Evolutionary conservation across 2,888 invertebrate genomes (phyloP).

Genomic region (Leucania comma): DNA sequence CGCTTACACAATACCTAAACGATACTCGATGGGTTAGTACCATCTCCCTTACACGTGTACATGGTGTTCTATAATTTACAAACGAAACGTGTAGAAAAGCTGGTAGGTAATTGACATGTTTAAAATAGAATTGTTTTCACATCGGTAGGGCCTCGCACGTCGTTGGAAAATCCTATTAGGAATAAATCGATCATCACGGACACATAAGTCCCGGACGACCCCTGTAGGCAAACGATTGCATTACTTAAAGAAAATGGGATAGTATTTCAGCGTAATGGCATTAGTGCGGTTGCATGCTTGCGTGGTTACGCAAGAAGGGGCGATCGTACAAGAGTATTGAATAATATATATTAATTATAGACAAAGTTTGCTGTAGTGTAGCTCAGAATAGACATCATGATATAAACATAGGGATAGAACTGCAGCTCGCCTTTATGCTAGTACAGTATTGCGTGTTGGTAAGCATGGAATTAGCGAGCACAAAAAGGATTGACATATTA

Average conservation of each 20-base stretch:
- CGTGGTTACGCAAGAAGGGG: conserved; percentile 35
- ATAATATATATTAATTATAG: conserved; percentile 45
- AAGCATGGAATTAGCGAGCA: conserved; percentile 10
- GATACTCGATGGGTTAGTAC: conserved; percentile 17
- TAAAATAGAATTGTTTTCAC: conserved; percentile 59
- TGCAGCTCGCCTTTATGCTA: conserved; percentile 11
- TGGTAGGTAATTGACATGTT: conserved; percentile 41
- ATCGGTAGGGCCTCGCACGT: conserved; percentile 51
- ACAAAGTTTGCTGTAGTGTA: conserved; percentile 30
- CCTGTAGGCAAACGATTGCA: conserved; percentile 52
- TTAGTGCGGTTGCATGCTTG: conserved; percentile 58
- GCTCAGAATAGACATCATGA: conserved; percentile 45
- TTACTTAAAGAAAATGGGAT: conserved; percentile 63
- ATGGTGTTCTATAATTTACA: conserved; percentile 18
- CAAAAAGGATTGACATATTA: conserved; percentile 45
- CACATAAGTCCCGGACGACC: conserved; percentile 49
- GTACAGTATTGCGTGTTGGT: conserved; percentile 30
- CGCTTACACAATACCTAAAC: conserved; percentile 34
- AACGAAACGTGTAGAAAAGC: conserved; percentile 37
- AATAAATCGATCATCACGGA: conserved; percentile 62
- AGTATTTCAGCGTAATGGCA: conserved; percentile 60
- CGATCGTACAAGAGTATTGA: conserved; percentile 30
- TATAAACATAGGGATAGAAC: conserved; percentile 26
- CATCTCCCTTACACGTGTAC: conserved; percentile 13
- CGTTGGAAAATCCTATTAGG: conserved; percentile 64